A percentile compares a stretch with the other conserved stretches of the same genome.
Conservation (phyloP, 2,113 vertebrate genomes). For the Apistogramma diplotaenia region DNA sequence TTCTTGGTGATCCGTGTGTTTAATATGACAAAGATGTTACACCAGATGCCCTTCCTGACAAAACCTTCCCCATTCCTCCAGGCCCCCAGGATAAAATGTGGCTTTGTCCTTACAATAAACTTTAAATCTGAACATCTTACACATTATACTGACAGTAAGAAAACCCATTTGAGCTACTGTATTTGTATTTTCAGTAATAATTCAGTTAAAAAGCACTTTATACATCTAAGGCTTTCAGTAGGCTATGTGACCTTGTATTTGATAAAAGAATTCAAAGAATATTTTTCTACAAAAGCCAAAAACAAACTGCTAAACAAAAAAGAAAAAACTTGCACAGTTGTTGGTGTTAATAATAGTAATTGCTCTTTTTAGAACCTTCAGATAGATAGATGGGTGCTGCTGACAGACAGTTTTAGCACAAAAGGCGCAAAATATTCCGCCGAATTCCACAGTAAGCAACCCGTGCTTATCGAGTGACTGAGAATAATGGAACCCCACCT, state of each 20-base stretch:
- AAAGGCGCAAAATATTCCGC: slow-evolving; percentile 20
- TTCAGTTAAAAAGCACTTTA: background rate
- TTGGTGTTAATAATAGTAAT: background rate
- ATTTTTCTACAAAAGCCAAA: background rate
- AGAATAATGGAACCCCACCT: slow-evolving; percentile 32
- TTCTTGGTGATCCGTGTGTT: background rate
- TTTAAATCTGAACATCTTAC: background rate
- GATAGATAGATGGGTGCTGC: background rate
- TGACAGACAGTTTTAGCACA: background rate
- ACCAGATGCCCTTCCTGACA: background rate
- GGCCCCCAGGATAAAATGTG: too few relatives aligned
- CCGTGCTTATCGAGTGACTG: background rate
- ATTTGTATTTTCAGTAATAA: background rate
- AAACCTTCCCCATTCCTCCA: accelerated
- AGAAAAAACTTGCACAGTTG: background rate
- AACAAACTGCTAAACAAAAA: background rate
- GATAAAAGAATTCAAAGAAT: background rate
- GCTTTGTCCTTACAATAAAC: too few relatives aligned
- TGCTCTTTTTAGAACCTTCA: background rate
- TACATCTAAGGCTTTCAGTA: background rate
- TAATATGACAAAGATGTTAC: background rate
- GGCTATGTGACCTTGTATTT: background rate
- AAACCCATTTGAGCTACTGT: background rate
- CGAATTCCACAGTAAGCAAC: slow-evolving; percentile 27
- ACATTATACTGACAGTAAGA: background rate